Conservation (phyloP, 92 coral and sea anemone species). For the Bergia sp. region DNA sequence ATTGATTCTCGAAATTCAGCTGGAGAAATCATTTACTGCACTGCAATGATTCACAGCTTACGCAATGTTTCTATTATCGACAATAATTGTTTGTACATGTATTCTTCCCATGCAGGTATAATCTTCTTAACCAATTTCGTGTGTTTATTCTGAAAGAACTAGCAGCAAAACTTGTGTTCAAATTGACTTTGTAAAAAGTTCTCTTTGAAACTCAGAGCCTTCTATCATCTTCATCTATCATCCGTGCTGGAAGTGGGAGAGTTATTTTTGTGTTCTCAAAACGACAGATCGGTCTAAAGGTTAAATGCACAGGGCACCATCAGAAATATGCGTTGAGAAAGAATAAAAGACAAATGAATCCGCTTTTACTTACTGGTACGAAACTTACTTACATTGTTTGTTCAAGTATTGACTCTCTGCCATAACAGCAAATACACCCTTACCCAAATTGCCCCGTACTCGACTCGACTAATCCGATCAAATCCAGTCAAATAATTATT, state of each 20-base stretch:
- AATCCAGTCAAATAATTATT: background rate
- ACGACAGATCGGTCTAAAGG: conserved; percentile 11
- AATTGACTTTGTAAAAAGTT: background rate
- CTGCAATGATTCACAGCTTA: background rate
- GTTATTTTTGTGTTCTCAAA: background rate
- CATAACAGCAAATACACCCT: background rate
- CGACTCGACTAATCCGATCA: conserved; percentile 22
- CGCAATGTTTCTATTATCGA: background rate
- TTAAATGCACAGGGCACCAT: background rate
- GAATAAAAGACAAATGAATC: background rate
- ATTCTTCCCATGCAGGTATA: background rate
- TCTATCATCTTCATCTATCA: too few species aligned
- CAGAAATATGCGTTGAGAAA: background rate
- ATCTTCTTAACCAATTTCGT: background rate
- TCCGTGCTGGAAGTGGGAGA: background rate
- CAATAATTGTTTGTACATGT: too few species aligned
- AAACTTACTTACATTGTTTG: background rate
- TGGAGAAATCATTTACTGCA: background rate
- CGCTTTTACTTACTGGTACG: background rate
- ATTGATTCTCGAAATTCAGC: background rate
- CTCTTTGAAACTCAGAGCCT: too few species aligned
- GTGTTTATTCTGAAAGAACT: conserved; percentile 1
- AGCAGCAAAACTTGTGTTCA: background rate
- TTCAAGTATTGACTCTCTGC: background rate
- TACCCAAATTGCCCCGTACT: background rate